These are phyloP conservation scores for human DNA, from an alignment of 2,113 vertebrate species.

Conservation along the genomic window GRCh38 chr12:60611501-60612000, in stretches of 20 bases:
- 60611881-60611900: background rate
- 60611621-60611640: background rate
- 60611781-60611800: background rate
- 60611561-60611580: slow-evolving; percentile 14
- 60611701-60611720: background rate
- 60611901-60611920: no score
- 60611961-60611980: no score
- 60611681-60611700: slow-evolving; percentile 4
- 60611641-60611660: background rate
- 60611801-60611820: background rate
- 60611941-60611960: no score
- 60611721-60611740: background rate
- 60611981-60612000: no score
- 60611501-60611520: background rate
- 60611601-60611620: background rate
- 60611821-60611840: background rate
- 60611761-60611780: background rate
- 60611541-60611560: background rate
- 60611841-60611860: background rate
- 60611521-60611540: background rate
- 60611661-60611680: background rate
- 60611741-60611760: background rate
- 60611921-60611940: no score
- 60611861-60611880: background rate
- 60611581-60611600: background rate